A percentile compares a stretch with the other conserved stretches of the same genome.
Conservation (phyloP, 2,888 invertebrate genomes). For the Nowickia ferox region DNA sequence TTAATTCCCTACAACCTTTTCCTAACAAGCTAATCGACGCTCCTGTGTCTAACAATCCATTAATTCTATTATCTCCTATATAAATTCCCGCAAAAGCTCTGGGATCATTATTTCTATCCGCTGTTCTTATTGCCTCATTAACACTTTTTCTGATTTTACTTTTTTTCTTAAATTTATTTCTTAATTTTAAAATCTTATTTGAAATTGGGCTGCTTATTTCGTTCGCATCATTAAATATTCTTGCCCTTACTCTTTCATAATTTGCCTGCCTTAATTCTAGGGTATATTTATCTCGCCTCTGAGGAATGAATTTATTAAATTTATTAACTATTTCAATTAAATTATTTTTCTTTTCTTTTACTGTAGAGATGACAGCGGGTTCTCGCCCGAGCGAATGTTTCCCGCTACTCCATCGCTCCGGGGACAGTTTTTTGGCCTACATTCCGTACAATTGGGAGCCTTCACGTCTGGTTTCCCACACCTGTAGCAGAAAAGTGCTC, state of each 20-base stretch:
- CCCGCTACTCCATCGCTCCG: neutral
- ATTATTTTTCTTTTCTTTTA: constrained; percentile 4
- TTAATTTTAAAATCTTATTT: constrained; percentile 18
- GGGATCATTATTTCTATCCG: neutral
- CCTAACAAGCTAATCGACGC: constrained; percentile 27
- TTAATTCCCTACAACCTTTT: constrained; percentile 29
- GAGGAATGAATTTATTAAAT: constrained; percentile 5
- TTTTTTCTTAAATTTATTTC: neutral
- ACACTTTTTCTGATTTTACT: too few species aligned
- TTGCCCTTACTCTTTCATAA: constrained; percentile 8
- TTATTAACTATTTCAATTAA: neutral
- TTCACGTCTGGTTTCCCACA: neutral
- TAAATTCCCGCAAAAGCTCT: neutral
- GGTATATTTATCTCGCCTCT: neutral
- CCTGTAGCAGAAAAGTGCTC: constrained; percentile 45
- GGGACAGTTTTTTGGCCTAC: neutral
- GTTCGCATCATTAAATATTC: constrained; percentile 13
- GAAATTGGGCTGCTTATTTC: neutral
- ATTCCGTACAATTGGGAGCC: constrained; percentile 8
- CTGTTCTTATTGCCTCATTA: too few species aligned
- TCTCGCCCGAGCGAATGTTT: constrained; percentile 7
- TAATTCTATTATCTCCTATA: neutral
- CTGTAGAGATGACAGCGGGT: neutral
- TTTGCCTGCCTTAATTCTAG: neutral
- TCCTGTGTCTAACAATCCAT: constrained; percentile 36